These are phyloP conservation scores for Drosophila ogumai DNA, from an alignment of 1,140 invertebrate species.

Conservation along the genomic window DNA sequence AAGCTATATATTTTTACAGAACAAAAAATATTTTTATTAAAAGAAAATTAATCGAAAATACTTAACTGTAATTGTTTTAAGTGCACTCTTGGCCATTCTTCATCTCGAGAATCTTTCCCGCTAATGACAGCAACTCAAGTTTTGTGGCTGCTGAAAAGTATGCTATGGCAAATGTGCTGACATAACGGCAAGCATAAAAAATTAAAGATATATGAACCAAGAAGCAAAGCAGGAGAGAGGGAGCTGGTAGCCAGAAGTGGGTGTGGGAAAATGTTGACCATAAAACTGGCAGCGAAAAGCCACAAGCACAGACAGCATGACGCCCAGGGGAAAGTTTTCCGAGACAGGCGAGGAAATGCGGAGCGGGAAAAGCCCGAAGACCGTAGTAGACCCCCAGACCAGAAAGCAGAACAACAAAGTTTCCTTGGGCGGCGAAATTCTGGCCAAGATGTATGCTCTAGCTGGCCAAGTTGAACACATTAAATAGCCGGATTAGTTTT, in stretches of 20 bases:
- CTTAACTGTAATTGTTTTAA: background rate
- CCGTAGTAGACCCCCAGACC: constrained; percentile 2
- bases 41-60: too few relatives aligned
- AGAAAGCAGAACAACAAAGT: constrained; percentile 48
- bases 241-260: too few relatives aligned
- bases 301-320: constrained; percentile 69
- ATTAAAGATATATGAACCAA: constrained; percentile 78
- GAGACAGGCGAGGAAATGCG: constrained; percentile 46
- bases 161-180: constrained; percentile 74
- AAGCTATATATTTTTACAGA: too few relatives aligned
- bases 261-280: constrained; percentile 44
- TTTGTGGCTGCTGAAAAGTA: constrained; percentile 64
- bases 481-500: constrained; percentile 69
- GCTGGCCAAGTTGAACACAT: constrained; percentile 55
- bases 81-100: constrained; percentile 9
- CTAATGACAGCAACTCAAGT: constrained; percentile 70
- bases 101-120: constrained; percentile 35
- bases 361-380: constrained; percentile 37
- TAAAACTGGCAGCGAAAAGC: constrained; percentile 55
- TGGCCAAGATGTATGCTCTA: constrained; percentile 63
- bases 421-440: constrained; percentile 26
- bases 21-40: too few relatives aligned
- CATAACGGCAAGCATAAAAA: constrained; percentile 61
- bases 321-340: constrained; percentile 65
- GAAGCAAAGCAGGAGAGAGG: constrained; percentile 26